Evolutionary conservation across 1,140 invertebrate species (phyloP).

Genomic region (Brachionus koreanus): DNA sequence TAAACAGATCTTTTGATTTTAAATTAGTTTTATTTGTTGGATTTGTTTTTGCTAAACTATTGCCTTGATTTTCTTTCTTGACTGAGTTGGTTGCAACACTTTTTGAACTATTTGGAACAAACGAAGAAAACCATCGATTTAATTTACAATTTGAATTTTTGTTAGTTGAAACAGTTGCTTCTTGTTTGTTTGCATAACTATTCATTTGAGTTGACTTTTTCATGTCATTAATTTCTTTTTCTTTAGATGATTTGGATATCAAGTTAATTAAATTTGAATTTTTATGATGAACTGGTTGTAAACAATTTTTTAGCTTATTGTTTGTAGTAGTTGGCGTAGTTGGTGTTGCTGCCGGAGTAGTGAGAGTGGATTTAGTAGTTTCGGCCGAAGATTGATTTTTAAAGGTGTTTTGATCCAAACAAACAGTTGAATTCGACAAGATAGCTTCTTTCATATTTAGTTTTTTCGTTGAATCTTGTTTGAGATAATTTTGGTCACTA

Average conservation of each 20-base stretch:
- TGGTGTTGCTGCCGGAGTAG: background rate
- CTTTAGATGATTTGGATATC: background rate
- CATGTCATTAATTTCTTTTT: background rate
- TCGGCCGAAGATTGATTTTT: background rate
- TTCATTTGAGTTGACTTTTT: background rate
- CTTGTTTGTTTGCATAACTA: background rate
- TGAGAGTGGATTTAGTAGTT: background rate
- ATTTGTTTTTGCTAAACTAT: background rate
- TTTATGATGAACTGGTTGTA: background rate
- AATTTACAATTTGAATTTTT: conserved; percentile 4
- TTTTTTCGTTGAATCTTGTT: background rate
- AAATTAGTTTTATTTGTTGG: background rate
- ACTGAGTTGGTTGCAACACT: background rate
- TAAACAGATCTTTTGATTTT: background rate
- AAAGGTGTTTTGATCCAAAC: background rate
- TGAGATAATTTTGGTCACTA: background rate
- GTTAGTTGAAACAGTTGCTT: background rate
- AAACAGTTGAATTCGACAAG: background rate
- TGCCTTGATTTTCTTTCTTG: background rate
- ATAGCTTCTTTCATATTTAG: background rate
- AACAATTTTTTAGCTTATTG: background rate
- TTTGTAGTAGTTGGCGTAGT: conserved; percentile 10
- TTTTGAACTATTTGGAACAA: conserved; percentile 4
- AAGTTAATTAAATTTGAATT: background rate
- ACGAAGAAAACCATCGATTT: conserved; percentile 18